Percentiles rank a stretch among this genome's conserved stretches.
Conservation (phyloP, 2,113 vertebrate genomes). For the Corythornis cristatus region DNA sequence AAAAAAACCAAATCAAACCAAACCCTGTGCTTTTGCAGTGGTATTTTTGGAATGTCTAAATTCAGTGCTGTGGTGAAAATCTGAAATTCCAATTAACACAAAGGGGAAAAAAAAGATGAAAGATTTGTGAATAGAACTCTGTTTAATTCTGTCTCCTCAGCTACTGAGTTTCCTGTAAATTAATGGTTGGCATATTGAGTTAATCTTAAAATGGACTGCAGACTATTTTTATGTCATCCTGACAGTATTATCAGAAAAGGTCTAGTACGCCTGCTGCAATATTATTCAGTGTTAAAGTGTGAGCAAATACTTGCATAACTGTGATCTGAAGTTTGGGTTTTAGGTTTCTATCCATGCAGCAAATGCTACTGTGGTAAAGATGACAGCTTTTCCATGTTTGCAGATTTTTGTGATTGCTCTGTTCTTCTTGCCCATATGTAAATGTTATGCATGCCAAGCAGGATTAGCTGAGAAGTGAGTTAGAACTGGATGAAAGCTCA, state of each 20-base stretch:
- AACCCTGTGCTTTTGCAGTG: background rate
- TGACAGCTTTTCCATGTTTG: conserved; percentile 62
- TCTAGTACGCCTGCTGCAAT: conserved; percentile 49
- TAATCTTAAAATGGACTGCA: conserved; percentile 41
- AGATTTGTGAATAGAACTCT: background rate
- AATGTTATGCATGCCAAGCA: conserved; percentile 30
- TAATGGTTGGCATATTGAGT: conserved; percentile 16
- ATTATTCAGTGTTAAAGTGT: conserved; percentile 67
- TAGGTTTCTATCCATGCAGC: conserved; percentile 39
- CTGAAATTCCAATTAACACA: conserved; percentile 34
- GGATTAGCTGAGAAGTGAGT: conserved; percentile 1
- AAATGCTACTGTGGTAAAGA: conserved; percentile 52
- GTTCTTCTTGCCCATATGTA: conserved; percentile 63
- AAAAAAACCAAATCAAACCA: too few species aligned
- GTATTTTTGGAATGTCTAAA: conserved; percentile 25
- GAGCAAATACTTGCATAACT: conserved; percentile 65
- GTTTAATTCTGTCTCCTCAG: background rate
- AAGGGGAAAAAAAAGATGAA: background rate
- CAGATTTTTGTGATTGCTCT: conserved; percentile 58
- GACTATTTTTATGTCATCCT: conserved; percentile 43
- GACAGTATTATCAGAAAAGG: conserved; percentile 43
- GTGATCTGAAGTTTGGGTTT: conserved; percentile 53
- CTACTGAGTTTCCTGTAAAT: background rate
- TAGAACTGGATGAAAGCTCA: background rate
- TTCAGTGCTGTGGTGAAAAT: conserved; percentile 6